A percentile compares a stretch with the other conserved stretches of the same genome.
These are phyloP conservation scores for Zosterops japonicus DNA, from an alignment of 2,113 vertebrate species.

Conservation along the genomic window DNA sequence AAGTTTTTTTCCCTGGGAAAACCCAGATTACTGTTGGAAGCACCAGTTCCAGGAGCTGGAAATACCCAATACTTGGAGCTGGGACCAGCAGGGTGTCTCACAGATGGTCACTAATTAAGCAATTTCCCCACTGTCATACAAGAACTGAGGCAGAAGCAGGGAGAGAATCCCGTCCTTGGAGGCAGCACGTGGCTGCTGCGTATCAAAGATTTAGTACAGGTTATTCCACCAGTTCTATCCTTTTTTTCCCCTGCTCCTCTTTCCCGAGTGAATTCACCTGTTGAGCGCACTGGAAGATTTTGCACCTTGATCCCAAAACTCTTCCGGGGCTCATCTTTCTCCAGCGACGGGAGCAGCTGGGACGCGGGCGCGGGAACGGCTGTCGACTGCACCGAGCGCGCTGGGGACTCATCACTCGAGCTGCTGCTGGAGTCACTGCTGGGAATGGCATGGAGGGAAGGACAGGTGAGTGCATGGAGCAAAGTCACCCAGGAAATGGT, in stretches of 20 bases:
- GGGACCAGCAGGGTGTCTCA: not conserved
- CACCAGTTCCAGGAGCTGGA: not conserved
- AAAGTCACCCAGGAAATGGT: accelerated
- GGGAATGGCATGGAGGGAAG: not conserved
- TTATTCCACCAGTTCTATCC: not conserved
- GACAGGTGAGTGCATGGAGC: not conserved
- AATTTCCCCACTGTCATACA: not conserved
- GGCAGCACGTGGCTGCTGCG: accelerated
- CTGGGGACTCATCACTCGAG: constrained; percentile 94
- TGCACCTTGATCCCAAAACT: constrained; percentile 99
- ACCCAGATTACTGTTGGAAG: not conserved
- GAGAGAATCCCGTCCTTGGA: accelerated
- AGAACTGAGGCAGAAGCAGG: not conserved
- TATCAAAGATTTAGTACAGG: not conserved
- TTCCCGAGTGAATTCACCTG: constrained; percentile 77
- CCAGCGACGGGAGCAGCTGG: constrained; percentile 87
- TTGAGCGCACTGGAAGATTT: constrained; percentile 98
- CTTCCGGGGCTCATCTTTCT: constrained; percentile 98
- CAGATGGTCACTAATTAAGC: not conserved
- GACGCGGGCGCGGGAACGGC: constrained; percentile 92
- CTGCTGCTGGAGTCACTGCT: constrained; percentile 96
- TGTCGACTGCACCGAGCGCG: constrained; percentile 93
- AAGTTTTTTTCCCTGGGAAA: not conserved
- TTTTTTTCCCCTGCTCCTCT: not conserved
- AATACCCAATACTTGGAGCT: not conserved